Base-by-base conservation (phyloP, 2,888 invertebrate genomes). In the Drosophila antonietae region DNA sequence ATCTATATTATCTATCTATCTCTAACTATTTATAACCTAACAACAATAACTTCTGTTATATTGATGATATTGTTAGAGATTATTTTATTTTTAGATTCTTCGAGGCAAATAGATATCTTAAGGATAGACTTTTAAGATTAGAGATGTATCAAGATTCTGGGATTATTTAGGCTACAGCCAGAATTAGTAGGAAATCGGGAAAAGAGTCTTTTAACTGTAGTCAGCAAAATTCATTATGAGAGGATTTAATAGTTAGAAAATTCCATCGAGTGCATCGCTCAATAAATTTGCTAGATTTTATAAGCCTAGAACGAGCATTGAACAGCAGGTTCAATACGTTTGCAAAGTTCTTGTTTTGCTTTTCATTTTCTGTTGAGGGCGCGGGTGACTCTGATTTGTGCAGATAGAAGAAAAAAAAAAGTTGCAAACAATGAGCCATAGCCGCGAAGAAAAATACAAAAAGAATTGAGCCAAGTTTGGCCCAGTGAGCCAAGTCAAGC, bases 351-450 rank as follows among this genome's bases (percentile, higher is more conserved):
- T 41, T 28, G 3, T 9, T 15, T 37, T 5, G 15, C 7, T 37
- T 52, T 15, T 23, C n/a, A n/a, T 49, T 49, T 3, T 5, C 14
- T 41, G 18, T 56, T 51, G n/a, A 53, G 57, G 51, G 63, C 69
- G 61, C 68, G 69, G 66, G 55, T 73, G 75, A 78, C 67, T 71
- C 74, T 74, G 80, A 78, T 83, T 73, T 83, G 69, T 59, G 76
- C 83, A 84, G 88, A 87, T 81, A 82, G 80, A 75, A 77, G 60
- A 82, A 75, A 78, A 75, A 80, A 78, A 75, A 80, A 63, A 65
- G 66, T 66, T 68, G 68, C 68, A 64, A 77, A 72, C 84, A 75
- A 75, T 80, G 68, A 81, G 73, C 53, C 53, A 23, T 10, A 53
- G 53, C 37, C 53, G 63, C 65, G 46, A 51, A 43, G 37, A 46